phyloP scores from a whole-genome alignment of 2,888 invertebrate species.

The Nebria salina region DNA sequence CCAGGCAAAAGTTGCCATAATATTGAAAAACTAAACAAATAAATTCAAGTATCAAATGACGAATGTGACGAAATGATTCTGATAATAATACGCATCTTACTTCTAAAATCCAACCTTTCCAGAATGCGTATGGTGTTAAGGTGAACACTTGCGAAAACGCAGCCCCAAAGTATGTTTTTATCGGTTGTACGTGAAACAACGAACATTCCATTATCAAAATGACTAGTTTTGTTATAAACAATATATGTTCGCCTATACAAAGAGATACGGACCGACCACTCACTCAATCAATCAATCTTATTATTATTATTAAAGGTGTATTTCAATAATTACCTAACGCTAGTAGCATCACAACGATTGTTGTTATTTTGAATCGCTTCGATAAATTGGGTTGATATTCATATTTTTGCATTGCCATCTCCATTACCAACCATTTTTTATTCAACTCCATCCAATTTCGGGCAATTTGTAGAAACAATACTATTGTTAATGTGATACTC shows the following conservation, averaged over 20 bases:
- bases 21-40: conserved; percentile 59
- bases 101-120: conserved; percentile 64
- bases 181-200: conserved; percentile 49
- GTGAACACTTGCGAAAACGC: conserved; percentile 67
- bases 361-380: conserved; percentile 54
- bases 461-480: conserved; percentile 54
- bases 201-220: conserved; percentile 51
- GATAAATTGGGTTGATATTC: conserved; percentile 52
- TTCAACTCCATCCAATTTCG: conserved; percentile 54
- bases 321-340: conserved; percentile 54
- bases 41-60: neutral
- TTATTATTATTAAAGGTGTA: no score
- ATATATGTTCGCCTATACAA: conserved; percentile 55
- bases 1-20: conserved; percentile 72
- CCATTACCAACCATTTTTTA: conserved; percentile 57
- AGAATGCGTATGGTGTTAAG: conserved; percentile 62
- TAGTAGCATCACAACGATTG: conserved; percentile 54
- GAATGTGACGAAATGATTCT: neutral
- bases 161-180: conserved; percentile 54
- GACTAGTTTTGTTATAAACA: conserved; percentile 55
- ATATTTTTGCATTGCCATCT: conserved; percentile 56
- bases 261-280: no score
- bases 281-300: no score
- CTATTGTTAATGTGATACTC: conserved; percentile 53
- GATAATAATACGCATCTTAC: conserved; percentile 48